These are phyloP conservation scores for Heteromormyrus szaboi DNA, from an alignment of 2,797 vertebrate species.

Conservation along the genomic window DNA sequence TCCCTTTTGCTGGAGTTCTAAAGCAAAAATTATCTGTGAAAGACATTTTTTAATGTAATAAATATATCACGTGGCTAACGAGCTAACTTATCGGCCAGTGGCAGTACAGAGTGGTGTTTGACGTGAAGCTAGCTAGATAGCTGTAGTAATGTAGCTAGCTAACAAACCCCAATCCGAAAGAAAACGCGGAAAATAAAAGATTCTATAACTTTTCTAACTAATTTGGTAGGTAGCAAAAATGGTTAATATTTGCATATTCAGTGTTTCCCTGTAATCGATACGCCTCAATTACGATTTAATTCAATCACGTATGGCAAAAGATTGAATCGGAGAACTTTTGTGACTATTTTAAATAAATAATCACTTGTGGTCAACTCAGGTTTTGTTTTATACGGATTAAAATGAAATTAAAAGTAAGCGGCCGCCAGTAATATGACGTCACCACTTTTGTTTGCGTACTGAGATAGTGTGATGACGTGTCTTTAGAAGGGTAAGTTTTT, in stretches of 20 bases:
- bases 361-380: background rate
- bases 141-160: background rate
- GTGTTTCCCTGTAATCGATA: background rate
- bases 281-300: background rate
- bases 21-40: background rate
- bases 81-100: background rate
- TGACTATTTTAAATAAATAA: background rate
- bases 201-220: background rate
- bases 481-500: background rate
- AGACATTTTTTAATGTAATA: background rate
- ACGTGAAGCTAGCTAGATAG: background rate
- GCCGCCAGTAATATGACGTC: background rate
- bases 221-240: background rate
- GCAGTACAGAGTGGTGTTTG: background rate
- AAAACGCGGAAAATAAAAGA: background rate
- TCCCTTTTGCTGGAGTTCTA: background rate
- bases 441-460: background rate
- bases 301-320: background rate
- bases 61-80: background rate
- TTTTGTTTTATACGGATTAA: background rate
- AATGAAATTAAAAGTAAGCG: background rate
- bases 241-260: background rate
- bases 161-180: background rate
- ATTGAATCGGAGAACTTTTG: background rate
- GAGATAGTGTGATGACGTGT: background rate